A percentile compares a stretch with the other conserved stretches of the same genome.
Conservation (phyloP, 2,113 vertebrate species). For the Motacilla tschutschensis region DNA sequence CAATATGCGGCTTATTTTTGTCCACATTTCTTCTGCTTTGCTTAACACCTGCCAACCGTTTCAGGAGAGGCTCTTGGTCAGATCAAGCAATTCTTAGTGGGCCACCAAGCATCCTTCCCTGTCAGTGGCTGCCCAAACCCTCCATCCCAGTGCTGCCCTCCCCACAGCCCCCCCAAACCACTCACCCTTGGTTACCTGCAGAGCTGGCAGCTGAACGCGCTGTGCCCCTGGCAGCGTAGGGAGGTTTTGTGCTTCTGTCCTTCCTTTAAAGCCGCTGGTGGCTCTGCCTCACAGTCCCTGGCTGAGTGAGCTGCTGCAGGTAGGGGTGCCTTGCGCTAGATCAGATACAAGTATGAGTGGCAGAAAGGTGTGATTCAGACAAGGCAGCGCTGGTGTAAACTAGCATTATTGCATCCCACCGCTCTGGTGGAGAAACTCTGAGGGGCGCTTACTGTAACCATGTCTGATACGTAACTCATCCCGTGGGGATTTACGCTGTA, state of each 20-base stretch:
- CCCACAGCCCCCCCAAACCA: neutral
- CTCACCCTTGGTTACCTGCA: neutral
- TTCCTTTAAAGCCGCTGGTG: neutral
- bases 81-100: neutral
- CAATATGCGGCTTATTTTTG: neutral
- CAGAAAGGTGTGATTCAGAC: rapidly evolving
- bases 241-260: neutral
- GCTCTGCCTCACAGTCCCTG: neutral
- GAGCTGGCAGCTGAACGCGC: neutral
- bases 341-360: rapidly evolving
- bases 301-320: neutral
- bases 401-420: neutral
- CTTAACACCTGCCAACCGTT: neutral
- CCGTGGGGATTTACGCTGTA: neutral
- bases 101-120: neutral
- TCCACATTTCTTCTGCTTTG: neutral
- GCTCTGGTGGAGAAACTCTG: neutral
- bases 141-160: neutral
- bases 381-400: neutral
- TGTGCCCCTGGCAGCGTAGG: rapidly evolving
- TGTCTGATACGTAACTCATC: neutral
- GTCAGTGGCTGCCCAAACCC: neutral
- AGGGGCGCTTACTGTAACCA: rapidly evolving
- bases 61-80: neutral
- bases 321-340: too few species aligned